These are phyloP conservation scores for Epizoanthus fatuus DNA, from an alignment of 92 coral and sea anemone genomes.

Conservation along the genomic window DNA sequence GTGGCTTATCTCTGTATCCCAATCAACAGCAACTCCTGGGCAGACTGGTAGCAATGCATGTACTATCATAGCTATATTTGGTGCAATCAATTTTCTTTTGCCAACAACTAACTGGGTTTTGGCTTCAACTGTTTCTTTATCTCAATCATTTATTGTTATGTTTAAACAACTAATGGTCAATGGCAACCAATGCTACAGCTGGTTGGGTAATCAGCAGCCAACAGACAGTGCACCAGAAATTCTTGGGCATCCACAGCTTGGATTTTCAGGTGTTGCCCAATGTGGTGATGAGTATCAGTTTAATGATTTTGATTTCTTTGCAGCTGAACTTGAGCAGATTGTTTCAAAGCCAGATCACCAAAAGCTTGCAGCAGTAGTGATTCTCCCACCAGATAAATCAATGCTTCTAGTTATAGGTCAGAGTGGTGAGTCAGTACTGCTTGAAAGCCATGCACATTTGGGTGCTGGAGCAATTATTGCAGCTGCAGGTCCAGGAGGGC, in stretches of 20 bases:
- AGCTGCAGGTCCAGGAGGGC: slow-evolving; percentile 22
- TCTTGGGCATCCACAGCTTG: slow-evolving; percentile 53
- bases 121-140: slow-evolving; percentile 28
- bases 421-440: slow-evolving; percentile 24
- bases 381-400: slow-evolving; percentile 57
- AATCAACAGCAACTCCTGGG: slow-evolving; percentile 28
- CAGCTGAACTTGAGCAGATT: slow-evolving; percentile 1
- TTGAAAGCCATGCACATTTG: slow-evolving; percentile 59
- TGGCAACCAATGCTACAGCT: slow-evolving; percentile 54
- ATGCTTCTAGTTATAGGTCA: slow-evolving; percentile 37
- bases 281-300: slow-evolving; percentile 52
- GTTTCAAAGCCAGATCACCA: slow-evolving; percentile 26
- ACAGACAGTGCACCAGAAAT: slow-evolving; percentile 62
- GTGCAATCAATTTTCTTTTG: slow-evolving; percentile 57
- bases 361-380: slow-evolving; percentile 57
- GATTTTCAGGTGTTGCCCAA: slow-evolving; percentile 52
- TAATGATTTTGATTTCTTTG: slow-evolving; percentile 38
- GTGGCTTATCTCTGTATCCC: slow-evolving; percentile 49
- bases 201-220: slow-evolving; percentile 39
- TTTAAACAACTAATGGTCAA: slow-evolving; percentile 44
- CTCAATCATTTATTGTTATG: slow-evolving; percentile 1
- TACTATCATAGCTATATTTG: slow-evolving; percentile 53
- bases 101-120: slow-evolving; percentile 21
- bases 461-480: slow-evolving; percentile 47
- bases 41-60: slow-evolving; percentile 55